Conservation (phyloP, 2,113 vertebrate species). For the Amphiprion ocellaris region DNA sequence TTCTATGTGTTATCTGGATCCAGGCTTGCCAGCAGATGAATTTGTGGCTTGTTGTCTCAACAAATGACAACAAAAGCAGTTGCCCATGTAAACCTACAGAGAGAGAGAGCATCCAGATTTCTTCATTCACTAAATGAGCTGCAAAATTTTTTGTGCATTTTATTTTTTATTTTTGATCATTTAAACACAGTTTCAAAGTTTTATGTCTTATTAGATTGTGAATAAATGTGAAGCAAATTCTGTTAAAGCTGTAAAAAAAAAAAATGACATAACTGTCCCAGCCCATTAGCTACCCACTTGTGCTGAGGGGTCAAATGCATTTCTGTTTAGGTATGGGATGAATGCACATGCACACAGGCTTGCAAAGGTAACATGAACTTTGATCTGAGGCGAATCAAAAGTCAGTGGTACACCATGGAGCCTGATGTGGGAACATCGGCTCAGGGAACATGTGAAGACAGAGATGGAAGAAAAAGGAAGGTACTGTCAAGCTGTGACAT, state of each 20-base stretch:
- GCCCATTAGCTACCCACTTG: not conserved
- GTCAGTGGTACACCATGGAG: not conserved
- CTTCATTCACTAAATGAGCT: not conserved
- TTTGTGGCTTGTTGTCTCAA: conserved; percentile 30
- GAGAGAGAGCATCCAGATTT: conserved; percentile 25
- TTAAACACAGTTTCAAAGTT: not conserved
- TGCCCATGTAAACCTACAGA: conserved; percentile 8
- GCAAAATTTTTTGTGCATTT: conserved; percentile 5
- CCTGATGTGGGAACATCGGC: not conserved
- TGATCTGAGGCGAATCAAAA: conserved; percentile 25
- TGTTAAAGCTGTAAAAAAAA: not conserved
- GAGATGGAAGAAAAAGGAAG: conserved; percentile 17
- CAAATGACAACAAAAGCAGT: conserved; percentile 34
- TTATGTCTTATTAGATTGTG: not conserved
- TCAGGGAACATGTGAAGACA: conserved; percentile 16
- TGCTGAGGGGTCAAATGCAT: not conserved
- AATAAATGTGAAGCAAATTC: not conserved
- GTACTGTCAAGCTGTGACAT: conserved; percentile 56
- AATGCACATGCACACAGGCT: not conserved
- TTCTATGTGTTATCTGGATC: conserved; percentile 8
- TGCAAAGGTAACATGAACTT: conserved; percentile 1
- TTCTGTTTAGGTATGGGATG: not conserved
- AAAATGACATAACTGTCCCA: not conserved
- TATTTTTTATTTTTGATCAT: conserved; percentile 3
- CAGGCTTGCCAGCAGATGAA: conserved; percentile 31